Percentiles rank a stretch among this genome's conserved stretches.
Conservation (phyloP, 2,113 vertebrate genomes). For the Bufo gargarizans region DNA sequence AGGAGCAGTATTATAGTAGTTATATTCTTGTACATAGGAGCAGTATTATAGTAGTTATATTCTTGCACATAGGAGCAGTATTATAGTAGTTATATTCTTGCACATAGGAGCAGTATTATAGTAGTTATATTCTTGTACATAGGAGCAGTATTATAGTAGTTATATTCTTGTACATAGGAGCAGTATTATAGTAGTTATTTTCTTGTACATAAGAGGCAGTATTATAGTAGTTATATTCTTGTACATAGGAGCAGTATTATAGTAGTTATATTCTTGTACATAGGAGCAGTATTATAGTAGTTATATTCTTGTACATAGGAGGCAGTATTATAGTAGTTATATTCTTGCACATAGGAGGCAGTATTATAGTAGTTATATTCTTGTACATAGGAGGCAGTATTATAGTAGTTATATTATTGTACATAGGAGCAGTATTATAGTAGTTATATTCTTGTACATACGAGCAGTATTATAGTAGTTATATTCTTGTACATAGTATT, state of each 20-base stretch:
- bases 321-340: slow-evolving; percentile 1
- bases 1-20: too few relatives aligned
- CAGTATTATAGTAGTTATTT: not conserved
- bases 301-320: not conserved
- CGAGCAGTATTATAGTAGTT: not conserved
- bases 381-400: not conserved
- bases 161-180: not conserved
- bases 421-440: not conserved
- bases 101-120: too few relatives aligned
- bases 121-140: too few relatives aligned
- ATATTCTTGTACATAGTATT: not conserved
- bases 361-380: not conserved
- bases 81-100: too few relatives aligned
- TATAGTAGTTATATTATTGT: not conserved
- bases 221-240: not conserved
- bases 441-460: too few relatives aligned
- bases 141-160: not conserved
- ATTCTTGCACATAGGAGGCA: not conserved
- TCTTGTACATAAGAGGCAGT: not conserved
- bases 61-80: too few relatives aligned
- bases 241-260: not conserved
- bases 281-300: not conserved
- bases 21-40: too few relatives aligned
- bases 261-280: not conserved
- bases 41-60: too few relatives aligned